Evolutionary conservation across 2,113 vertebrate species (phyloP), one percentile per base, ranked within the genome.

Genomic region (Solea senegalensis): DNA sequence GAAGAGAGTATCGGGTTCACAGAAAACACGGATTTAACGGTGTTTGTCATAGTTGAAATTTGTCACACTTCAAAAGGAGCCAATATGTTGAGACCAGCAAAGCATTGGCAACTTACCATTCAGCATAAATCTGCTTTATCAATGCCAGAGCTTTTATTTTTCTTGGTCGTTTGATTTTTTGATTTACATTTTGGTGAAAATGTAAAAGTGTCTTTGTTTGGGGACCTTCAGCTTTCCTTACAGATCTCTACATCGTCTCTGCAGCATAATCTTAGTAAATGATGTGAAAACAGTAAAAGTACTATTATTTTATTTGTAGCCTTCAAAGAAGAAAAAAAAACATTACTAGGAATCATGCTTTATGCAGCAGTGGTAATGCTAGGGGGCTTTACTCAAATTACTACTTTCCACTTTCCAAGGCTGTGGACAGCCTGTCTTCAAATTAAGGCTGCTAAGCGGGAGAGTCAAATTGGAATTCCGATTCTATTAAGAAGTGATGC

Each of bases 401-500:
- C 82, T 55, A 82, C 80, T 73, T 88, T 88, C 58, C 84, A 85
- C 80, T 83, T 88, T 88, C 76, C 84, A 85, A 87, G 85, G 84
- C 79, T 72, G 76, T 56, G 83, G 89, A 90, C 82, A 78, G 84
- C 72, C 83, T 88, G 86, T 90, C 86, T 93, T 91, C 90, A 90
- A 92, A 93, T 93, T 92, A 93, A 86, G 80, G 75, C 85, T 69
- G 83, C 89, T 91, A 89, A 93, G 90, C 90, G 82, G 86, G 70
- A 86, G 85, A 91, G 82, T 89, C 81, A 90, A 92, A 92, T 92
- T 93, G 84, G 90, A 93, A 92, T 93, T 86, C 85, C 80, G 81
- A 90, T 93, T 92, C 89, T 91, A 92, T 93, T 93, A 91, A 90
- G 86, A 86, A 90, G 84, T 85, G 88, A 86, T 93, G 92, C 90